Evolutionary conservation across 2,113 vertebrate genomes (phyloP).

Genomic region (Ictalurus furcatus): DNA sequence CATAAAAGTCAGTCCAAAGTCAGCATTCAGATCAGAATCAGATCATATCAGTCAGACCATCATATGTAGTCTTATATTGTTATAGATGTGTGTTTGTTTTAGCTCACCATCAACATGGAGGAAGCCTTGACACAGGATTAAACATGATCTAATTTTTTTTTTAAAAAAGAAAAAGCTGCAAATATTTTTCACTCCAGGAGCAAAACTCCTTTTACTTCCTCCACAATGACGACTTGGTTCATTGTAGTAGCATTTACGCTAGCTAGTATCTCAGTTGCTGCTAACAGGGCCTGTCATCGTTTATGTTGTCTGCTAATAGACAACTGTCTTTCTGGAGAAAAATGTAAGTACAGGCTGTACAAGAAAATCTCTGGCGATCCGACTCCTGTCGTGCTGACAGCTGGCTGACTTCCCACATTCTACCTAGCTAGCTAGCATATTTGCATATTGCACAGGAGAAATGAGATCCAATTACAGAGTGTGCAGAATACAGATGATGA

Average conservation of each 20-base stretch:
- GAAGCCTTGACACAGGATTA: background rate
- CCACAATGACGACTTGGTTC: background rate
- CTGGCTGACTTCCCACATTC: constrained; percentile 21
- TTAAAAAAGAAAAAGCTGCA: background rate
- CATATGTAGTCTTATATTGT: background rate
- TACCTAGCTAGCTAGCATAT: constrained; percentile 19
- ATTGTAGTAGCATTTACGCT: background rate
- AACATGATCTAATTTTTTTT: background rate
- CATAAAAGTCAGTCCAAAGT: background rate
- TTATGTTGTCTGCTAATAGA: constrained; percentile 7
- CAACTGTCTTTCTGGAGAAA: constrained; percentile 7
- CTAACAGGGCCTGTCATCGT: background rate
- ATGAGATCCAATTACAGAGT: constrained; percentile 12
- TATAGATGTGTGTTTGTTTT: background rate
- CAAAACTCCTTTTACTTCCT: background rate
- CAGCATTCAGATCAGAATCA: background rate
- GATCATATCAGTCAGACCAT: background rate
- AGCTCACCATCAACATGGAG: background rate
- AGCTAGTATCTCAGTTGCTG: background rate
- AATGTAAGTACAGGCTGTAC: background rate
- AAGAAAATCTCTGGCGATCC: constrained; percentile 10
- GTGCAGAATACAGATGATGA: background rate
- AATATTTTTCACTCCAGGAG: background rate
- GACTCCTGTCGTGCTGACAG: constrained; percentile 1
- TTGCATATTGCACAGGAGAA: constrained; percentile 25